Evolutionary conservation across 2,888 invertebrate genomes (phyloP), one percentile per base, ranked within the genome.

Genomic region (Rhamphomyia laevipes): DNA sequence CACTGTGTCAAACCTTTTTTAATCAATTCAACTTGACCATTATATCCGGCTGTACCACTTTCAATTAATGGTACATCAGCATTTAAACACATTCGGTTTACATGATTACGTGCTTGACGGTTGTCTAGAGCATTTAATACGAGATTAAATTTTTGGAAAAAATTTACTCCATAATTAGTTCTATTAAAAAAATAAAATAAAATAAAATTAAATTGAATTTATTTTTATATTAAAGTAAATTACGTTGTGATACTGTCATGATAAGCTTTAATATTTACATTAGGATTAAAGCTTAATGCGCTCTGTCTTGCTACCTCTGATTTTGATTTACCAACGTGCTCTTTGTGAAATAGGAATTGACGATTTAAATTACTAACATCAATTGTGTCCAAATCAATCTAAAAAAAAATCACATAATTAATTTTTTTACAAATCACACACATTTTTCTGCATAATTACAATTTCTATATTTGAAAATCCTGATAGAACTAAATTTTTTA

Each of bases 361-460:
- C 99, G 80, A 71, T 99, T 99, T 56, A 99, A 74, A 68, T 99
- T 99, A 74, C 96, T 96, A 50, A 99, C 88, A 74, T 99, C 99
- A 67, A 99, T 99, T 0, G 97, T 99, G 68, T 99, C 99, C 66
- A 99, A 77, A 77, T 99, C 99, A 71, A 99, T 92, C 96, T 97
- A 73, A 57, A 82, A 81, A 54, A 55, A 51, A 57, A 56, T 45
- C 37, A 15, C 6, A 15, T 18, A 43, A 9, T n/a, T 42, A 3
- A 16, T 16, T n/a, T 43, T 31, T 27, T 9, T 17, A 13, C 3
- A 15, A 37, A 16, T 13, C 17, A 42, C 35, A n/a, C 10, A 45
- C 4, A 13, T 17, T 18, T 12, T 23, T 2, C 12, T 41, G 9
- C 23, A 37, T 54, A 78, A 86, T 75, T 77, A 96, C 97, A 63